Percentiles rank a stretch among this genome's conserved stretches.
Conservation (phyloP, 2,888 invertebrate genomes). For the Trachelus iudaicus region DNA sequence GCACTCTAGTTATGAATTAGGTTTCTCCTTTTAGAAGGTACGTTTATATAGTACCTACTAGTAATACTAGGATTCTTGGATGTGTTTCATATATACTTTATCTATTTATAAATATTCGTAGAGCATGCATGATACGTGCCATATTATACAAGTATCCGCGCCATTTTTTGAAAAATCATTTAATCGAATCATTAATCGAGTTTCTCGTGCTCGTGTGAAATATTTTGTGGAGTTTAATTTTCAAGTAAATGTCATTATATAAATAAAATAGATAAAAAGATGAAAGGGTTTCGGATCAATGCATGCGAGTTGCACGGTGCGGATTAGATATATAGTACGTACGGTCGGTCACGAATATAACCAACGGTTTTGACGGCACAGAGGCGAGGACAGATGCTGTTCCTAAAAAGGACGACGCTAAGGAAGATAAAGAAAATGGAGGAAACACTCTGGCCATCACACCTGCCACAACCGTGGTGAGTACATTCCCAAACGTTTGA, state of each 20-base stretch:
- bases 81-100: not conserved
- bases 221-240: not conserved
- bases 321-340: slow-evolving; percentile 44
- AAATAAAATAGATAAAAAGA: not conserved
- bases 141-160: not conserved
- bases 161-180: not conserved
- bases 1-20: not conserved
- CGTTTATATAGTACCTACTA: too few species aligned
- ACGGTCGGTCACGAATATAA: slow-evolving; percentile 53
- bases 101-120: not conserved
- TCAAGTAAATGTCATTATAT: not conserved
- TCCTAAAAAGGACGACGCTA: slow-evolving; percentile 59
- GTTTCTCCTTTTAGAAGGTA: not conserved
- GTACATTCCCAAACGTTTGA: slow-evolving; percentile 33
- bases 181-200: not conserved
- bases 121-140: not conserved
- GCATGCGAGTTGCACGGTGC: slow-evolving; percentile 44
- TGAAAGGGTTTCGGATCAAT: slow-evolving; percentile 14
- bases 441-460: slow-evolving; percentile 49
- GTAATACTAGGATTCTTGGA: too few species aligned
- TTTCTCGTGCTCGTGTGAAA: not conserved
- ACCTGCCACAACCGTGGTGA: slow-evolving; percentile 56
- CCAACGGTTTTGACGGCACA: slow-evolving; percentile 59
- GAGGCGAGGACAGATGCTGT: slow-evolving; percentile 58
- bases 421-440: slow-evolving; percentile 62